Evolutionary conservation across 2,888 invertebrate species (phyloP), one percentile per base, ranked within the genome.

Genomic region (Aelia acuminata): DNA sequence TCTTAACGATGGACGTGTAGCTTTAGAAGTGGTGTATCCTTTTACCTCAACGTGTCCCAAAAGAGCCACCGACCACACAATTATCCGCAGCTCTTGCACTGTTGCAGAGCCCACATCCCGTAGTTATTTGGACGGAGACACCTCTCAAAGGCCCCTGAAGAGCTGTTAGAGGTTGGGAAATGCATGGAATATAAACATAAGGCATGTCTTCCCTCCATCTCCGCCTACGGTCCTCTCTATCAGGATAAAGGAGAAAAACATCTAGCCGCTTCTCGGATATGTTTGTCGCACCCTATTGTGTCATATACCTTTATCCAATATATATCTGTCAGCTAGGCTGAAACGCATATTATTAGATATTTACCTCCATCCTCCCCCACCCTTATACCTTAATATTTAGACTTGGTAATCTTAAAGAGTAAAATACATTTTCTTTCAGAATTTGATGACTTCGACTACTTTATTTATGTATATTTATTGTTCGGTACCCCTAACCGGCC

Each of bases 181-280:
- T 80, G 80, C 80, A 80, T 80, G 80, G 80, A 80, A 80, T 80
- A 80, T 80, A 80, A 80, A 80, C 80, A 80, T 80, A 80, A 80
- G 80, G 80, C 7, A 35, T 43, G 31, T 80, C 43, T n/a, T n/a
- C 43, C n/a, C 43, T 80, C 39, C n/a, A 75, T 35, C 20, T 70
- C 39, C 75, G 11, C 43, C 15, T 20, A 1, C 39, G 0, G 3
- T 35, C n/a, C 80, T 43, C 80, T 70, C 63, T 70, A 35, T 70
- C 63, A 35, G 63, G 63, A 70, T 70, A 70, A 70, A 70, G 63
- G 63, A 35, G 35, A 70, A 70, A 70, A 70, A 70, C 63, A 70
- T 70, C 63, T 35, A 70, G 63, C 35, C 63, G 63, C 63, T 35
- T 35, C 35, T 70, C 63, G 35, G 63, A 35, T 70, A 31, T 35